Base-by-base conservation (phyloP, 1,140 invertebrate species). In the Ruditapes philippinarum region DNA sequence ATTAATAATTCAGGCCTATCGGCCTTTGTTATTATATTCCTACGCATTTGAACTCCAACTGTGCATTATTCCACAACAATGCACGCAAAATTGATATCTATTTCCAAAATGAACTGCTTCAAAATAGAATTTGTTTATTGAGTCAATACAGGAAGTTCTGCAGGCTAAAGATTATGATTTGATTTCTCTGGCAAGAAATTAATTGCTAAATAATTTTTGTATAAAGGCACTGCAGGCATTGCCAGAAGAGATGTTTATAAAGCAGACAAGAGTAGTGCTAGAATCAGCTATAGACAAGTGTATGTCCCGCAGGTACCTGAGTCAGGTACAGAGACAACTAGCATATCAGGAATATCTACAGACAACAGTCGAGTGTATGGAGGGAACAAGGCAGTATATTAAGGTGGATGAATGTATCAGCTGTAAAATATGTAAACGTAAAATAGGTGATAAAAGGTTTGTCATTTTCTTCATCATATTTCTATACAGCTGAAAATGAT, bases 351-450 rank as follows among this genome's bases (percentile, higher is more conserved):
- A 78, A 4, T 57, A 78, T n/a, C 45, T 78, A n/a, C 74, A 78
- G 49, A 38, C 25, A 54, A 3, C 31, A 36, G 25, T 17, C 31
- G 51, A 68, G n/a, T 38, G 60, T n/a, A 60, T 62, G 60, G 38
- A 28, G 36, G 57, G 80, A n/a, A 31, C 31, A 12, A 38, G 38
- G 49, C 12, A 82, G 28, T 62, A 49, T 33, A 17, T 82, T 0
- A 65, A 42, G n/a, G 60, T 82, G 22, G 42, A 65, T 49, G 60
- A 82, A 17, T 14, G 9, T 42, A 45, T 36, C 5, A 45, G 40
- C 9, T 82, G 80, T 82, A 38, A 45, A 33, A 42, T 45, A 19
- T 82, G 80, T 68, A 65, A 68, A 65, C 80, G 31, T 7, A 82
- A 68, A 25, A 68, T 82, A 19, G 80, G 60, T 14, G 22, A 45